Evolutionary conservation across 2,113 vertebrate genomes (phyloP).

Genomic region (Upupa epops): DNA sequence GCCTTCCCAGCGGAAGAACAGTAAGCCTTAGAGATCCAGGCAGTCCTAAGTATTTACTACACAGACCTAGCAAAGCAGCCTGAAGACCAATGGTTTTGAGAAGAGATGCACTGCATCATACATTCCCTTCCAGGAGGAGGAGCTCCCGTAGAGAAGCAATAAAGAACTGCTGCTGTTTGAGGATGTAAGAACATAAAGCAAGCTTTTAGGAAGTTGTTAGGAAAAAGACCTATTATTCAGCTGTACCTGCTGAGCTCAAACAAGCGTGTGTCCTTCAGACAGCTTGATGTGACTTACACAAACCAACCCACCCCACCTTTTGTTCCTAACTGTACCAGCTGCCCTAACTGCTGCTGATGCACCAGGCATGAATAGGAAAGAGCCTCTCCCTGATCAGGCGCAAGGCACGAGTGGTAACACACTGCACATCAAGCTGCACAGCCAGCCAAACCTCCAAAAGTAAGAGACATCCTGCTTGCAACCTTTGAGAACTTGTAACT

Average conservation of each 20-base stretch:
- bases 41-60: too few relatives aligned
- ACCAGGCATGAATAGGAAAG: background rate
- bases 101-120: background rate
- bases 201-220: background rate
- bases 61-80: too few relatives aligned
- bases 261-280: background rate
- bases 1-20: background rate
- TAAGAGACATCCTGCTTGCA: background rate
- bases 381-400: background rate
- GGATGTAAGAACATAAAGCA: background rate
- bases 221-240: background rate
- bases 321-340: background rate
- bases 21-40: background rate
- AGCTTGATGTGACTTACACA: background rate
- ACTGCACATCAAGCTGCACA: background rate
- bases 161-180: background rate
- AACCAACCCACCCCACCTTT: background rate
- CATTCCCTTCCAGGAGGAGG: background rate
- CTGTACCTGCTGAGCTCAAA: background rate
- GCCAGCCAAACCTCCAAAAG: background rate
- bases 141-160: background rate
- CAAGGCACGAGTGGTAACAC: background rate
- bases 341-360: background rate
- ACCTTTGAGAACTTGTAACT: background rate
- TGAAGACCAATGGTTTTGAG: background rate